Evolutionary conservation across 2,797 vertebrate genomes (phyloP), one percentile per base, ranked within the genome.

Genomic region (Picus viridis): DNA sequence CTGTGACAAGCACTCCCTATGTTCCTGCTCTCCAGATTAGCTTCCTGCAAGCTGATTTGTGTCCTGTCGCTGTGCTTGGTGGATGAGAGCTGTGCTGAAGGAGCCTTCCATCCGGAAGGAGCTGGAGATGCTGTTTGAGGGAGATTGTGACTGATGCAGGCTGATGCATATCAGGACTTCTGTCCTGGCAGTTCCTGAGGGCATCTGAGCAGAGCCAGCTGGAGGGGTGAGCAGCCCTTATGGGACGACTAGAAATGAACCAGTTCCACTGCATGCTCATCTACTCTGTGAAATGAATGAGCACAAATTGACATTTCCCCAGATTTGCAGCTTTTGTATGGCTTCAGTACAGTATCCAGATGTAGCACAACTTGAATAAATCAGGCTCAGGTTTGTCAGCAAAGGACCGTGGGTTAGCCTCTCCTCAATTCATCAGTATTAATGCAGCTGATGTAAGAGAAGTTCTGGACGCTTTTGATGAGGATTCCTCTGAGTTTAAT

Each of bases 31-130:
- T 80, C 81, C 71, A 83, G 34, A 71, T 73, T 61, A 0, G 3
- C 92, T 75, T 75, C 70, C 78, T 93, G 80, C 53, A 51, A 63
- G 39, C 82, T 92, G 61, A 82, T 86, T 91, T 92, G n/a, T 83
- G 93, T 86, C 89, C 56, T 80, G 0, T 75, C 6, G 2, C 45
- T 80, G 89, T 74, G 7, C 45, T 79, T 93, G 67, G 16, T 84
- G 71, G 49, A 47, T 36, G 84, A 17, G 71, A 86, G 59, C 62
- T 86, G n/a, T 63, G 24, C 56, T 71, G 93, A 87, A 64, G 69
- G 72, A 69, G 57, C 23, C 62, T 90, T 83, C 83, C 73, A 53
- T 49, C 64, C 80, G 83, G 36, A 26, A 61, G 24, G 6, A 69
- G 67, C 8, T 88, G 68, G 56, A 80, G 53, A 24, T 54, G 32